Conservation (phyloP, 2,888 invertebrate genomes). For the Empis stercorea region DNA sequence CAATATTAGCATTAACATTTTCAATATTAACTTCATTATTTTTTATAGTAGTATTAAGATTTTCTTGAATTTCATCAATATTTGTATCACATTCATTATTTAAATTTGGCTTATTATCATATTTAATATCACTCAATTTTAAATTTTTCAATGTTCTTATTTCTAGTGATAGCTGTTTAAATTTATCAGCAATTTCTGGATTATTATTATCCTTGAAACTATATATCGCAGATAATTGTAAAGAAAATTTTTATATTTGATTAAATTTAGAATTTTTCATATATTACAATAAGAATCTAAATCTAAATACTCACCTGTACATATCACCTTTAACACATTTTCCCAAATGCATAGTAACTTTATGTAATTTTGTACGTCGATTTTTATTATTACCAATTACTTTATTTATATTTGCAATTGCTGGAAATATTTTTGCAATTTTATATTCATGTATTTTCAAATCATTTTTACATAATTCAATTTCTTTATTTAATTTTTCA, state of each 20-base stretch:
- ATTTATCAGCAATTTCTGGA: slow-evolving; percentile 22
- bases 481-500: slow-evolving; percentile 23
- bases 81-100: background rate
- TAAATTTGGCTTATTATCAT: background rate
- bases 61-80: background rate
- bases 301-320: slow-evolving; percentile 18
- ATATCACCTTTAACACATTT: slow-evolving; percentile 21
- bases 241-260: too few species aligned
- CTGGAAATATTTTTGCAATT: slow-evolving; percentile 26
- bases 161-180: slow-evolving; percentile 24
- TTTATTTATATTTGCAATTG: slow-evolving; percentile 26
- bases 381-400: slow-evolving; percentile 25
- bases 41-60: background rate
- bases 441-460: slow-evolving; percentile 24
- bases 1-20: too few species aligned
- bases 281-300: too few species aligned
- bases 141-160: slow-evolving; percentile 27
- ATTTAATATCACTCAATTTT: slow-evolving; percentile 7
- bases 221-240: slow-evolving; percentile 6
- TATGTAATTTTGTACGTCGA: slow-evolving; percentile 23
- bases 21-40: background rate
- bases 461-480: slow-evolving; percentile 20
- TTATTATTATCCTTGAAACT: slow-evolving; percentile 27
- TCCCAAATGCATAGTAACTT: slow-evolving; percentile 25
- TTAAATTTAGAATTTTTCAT: too few species aligned